Percentiles rank a stretch among this genome's conserved stretches.
Conservation (phyloP, 2,888 invertebrate species). For the Habroteleia sp. region DNA sequence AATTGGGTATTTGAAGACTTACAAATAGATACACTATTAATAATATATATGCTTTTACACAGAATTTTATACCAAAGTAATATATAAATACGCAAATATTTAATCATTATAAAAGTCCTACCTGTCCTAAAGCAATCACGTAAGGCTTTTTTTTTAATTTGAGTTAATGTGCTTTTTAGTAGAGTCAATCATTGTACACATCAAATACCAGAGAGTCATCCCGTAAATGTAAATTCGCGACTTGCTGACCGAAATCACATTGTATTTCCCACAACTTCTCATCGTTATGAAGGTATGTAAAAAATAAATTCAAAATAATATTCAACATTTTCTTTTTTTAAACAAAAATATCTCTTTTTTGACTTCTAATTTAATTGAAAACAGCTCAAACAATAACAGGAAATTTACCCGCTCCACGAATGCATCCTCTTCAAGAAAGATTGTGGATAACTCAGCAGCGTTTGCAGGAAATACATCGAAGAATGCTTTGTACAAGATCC, state of each 20-base stretch:
- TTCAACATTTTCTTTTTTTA: neutral
- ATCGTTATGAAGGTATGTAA: conserved; percentile 37
- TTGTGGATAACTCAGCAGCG: conserved; percentile 89
- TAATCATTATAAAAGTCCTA: too few relatives aligned
- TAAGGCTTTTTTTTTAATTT: conserved; percentile 9
- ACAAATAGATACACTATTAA: too few relatives aligned
- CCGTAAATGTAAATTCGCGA: conserved; percentile 64
- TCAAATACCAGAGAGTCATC: conserved; percentile 65
- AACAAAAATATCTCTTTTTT: too few relatives aligned
- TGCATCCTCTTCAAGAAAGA: conserved; percentile 88
- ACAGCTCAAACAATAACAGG: conserved; percentile 9
- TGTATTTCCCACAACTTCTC: conserved; percentile 53
- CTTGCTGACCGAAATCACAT: conserved; percentile 61
- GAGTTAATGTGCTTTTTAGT: conserved; percentile 33
- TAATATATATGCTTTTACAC: too few relatives aligned
- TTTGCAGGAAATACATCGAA: conserved; percentile 84
- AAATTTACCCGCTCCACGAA: conserved; percentile 78
- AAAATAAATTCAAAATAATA: neutral
- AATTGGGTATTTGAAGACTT: too few relatives aligned
- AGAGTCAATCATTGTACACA: conserved; percentile 70
- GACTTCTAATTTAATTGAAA: too few relatives aligned
- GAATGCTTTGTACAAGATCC: conserved; percentile 73
- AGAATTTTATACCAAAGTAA: too few relatives aligned
- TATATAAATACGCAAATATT: too few relatives aligned
- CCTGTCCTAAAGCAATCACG: too few relatives aligned